phyloP scores from a whole-genome alignment of 2,113 vertebrate genomes.

The Andinoacara biseriatus region DNA sequence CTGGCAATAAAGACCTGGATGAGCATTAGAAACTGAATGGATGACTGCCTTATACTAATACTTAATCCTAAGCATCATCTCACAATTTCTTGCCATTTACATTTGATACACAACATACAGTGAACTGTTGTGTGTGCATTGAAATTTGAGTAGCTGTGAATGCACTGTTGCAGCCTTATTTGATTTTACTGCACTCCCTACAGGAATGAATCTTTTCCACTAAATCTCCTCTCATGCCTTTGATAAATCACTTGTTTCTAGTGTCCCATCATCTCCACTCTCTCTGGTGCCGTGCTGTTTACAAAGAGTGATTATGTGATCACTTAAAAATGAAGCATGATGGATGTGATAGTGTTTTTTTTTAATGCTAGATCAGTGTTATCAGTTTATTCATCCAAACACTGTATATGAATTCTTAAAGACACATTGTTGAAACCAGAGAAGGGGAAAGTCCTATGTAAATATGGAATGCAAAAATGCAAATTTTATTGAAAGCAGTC shows the following conservation, averaged over 20 bases:
- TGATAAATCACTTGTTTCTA: constrained; percentile 33
- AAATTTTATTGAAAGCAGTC: neutral
- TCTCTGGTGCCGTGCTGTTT: constrained; percentile 40
- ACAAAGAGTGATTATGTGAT: constrained; percentile 21
- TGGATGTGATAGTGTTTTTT: constrained; percentile 5
- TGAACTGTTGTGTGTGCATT: constrained; percentile 6
- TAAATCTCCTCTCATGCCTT: constrained; percentile 1
- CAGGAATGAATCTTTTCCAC: constrained; percentile 16
- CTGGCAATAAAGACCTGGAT: neutral
- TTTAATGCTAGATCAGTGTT: neutral
- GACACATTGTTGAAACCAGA: neutral
- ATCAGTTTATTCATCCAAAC: constrained; percentile 1
- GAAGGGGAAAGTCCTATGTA: constrained; percentile 3
- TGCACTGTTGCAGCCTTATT: neutral
- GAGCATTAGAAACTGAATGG: neutral
- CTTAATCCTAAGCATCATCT: neutral
- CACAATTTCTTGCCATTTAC: neutral
- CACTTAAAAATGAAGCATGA: constrained; percentile 14
- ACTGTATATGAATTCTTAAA: neutral
- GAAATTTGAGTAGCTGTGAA: constrained; percentile 28
- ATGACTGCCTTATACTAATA: neutral
- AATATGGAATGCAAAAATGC: neutral
- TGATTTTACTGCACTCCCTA: constrained; percentile 8
- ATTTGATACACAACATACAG: neutral
- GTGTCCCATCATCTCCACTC: neutral